phyloP scores from a whole-genome alignment of 2,888 invertebrate genomes.

The Chymomyza fuscimana region DNA sequence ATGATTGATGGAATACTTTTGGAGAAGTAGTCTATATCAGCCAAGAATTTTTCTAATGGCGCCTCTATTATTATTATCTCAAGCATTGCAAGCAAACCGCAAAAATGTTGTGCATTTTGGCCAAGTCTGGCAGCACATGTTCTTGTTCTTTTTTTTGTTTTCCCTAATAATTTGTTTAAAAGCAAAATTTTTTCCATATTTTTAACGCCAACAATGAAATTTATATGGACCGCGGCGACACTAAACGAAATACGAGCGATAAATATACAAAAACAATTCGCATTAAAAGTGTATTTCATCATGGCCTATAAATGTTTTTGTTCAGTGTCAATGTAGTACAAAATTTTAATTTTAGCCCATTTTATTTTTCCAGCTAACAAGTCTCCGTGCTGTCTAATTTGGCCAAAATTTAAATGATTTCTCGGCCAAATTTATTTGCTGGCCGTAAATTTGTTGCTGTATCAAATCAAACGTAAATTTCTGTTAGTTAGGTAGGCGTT shows the following conservation, averaged over 20 bases:
- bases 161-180: slow-evolving; percentile 43
- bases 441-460: slow-evolving; percentile 40
- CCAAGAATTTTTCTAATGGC: not conserved
- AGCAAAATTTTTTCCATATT: slow-evolving; percentile 41
- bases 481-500: slow-evolving; percentile 32
- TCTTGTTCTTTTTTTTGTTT: slow-evolving; percentile 9
- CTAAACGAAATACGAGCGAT: slow-evolving; percentile 31
- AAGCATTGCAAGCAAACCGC: not conserved
- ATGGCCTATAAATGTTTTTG: slow-evolving; percentile 60
- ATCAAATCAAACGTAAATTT: slow-evolving; percentile 36
- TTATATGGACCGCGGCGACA: slow-evolving; percentile 40
- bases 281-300: slow-evolving; percentile 53
- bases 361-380: slow-evolving; percentile 41
- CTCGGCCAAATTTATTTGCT: slow-evolving; percentile 16
- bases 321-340: slow-evolving; percentile 13
- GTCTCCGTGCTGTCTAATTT: slow-evolving; percentile 32
- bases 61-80: too few relatives aligned
- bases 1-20: not conserved
- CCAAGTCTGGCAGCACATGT: slow-evolving; percentile 23
- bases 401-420: slow-evolving; percentile 57
- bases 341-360: slow-evolving; percentile 18
- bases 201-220: not conserved
- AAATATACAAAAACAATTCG: slow-evolving; percentile 32
- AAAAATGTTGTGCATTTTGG: slow-evolving; percentile 31
- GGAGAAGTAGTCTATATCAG: not conserved